Conservation (phyloP, 2,888 invertebrate species). For the Noctua comes region DNA sequence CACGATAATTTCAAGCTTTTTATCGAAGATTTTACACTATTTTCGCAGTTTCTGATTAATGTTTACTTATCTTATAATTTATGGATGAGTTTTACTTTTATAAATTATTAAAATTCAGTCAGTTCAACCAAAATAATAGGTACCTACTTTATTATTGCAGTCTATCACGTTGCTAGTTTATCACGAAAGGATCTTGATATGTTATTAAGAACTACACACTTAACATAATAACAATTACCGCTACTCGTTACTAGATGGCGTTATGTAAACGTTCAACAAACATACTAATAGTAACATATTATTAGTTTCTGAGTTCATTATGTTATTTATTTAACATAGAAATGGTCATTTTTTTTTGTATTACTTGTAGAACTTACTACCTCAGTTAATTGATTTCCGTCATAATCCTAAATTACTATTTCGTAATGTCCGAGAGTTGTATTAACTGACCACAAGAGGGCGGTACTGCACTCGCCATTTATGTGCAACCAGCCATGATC, state of each 20-base stretch:
- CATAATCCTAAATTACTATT: not conserved
- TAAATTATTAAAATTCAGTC: not conserved
- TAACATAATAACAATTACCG: constrained; percentile 36
- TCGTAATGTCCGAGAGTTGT: constrained; percentile 28
- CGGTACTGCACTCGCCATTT: constrained; percentile 35
- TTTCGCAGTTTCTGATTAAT: constrained; percentile 61
- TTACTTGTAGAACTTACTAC: not conserved
- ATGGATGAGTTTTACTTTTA: not conserved
- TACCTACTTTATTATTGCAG: not conserved
- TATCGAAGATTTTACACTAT: constrained; percentile 69
- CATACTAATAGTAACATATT: not conserved
- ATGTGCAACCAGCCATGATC: constrained; percentile 11
- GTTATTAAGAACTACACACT: not conserved
- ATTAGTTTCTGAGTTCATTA: too few species aligned
- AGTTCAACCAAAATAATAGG: not conserved
- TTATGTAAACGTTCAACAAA: constrained; percentile 56
- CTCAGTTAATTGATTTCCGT: constrained; percentile 3
- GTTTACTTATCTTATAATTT: constrained; percentile 50
- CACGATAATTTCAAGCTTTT: constrained; percentile 70
- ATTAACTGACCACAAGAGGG: constrained; percentile 45
- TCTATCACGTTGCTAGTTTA: not conserved
- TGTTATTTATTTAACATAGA: not conserved
- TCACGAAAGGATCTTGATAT: not conserved
- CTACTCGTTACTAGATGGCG: constrained; percentile 79
- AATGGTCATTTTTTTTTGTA: not conserved